Base-by-base conservation (phyloP, 2,888 invertebrate species). In the Epirrhoe alternata region DNA sequence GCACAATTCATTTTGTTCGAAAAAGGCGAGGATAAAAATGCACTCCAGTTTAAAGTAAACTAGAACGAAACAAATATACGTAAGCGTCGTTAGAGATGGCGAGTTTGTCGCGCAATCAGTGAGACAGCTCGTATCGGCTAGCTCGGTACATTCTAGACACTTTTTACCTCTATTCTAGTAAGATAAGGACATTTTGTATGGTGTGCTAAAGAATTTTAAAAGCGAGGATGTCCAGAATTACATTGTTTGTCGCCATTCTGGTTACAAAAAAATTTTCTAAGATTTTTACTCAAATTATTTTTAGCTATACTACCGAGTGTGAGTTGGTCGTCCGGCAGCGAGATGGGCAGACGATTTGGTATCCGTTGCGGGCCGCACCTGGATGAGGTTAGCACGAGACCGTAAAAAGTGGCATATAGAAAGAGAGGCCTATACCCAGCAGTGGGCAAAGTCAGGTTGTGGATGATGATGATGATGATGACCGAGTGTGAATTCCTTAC, bases 101-200 rank as follows among this genome's bases (percentile, higher is more conserved):
- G 74, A 75, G 74, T 78, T 74, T 79, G 79, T 78, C 80, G 86
- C 80, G 87, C 88, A 90, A 89, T 89, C 89, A 89, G 85, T 52
- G 83, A 75, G 85, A 84, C 86, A 85, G 80, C 74, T 80, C 76
- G 76, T 78, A 83, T 80, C 78, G 78, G 75, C 72, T 66, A 71
- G 75, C 51, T 61, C 63, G 53, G 68, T 67, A 55, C 57, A 38
- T 62, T 68, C 72, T 49, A 65, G 67, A 64, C 69, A 63, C 66
- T 65, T 73, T 71, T 73, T 69, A 68, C 62, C 63, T 49, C 65
- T 61, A 61, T 62, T 73, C 69, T 64, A 55, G 71, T 1, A 24
- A 65, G 64, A 68, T 57, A 70, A 67, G 49, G 16, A 62, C 12
- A 51, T 63, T 65, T 63, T 52, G 24, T 55, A 35, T 47, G 10